phyloP scores from a whole-genome alignment of 2,888 invertebrate genomes.

The Drosophila borealis region DNA sequence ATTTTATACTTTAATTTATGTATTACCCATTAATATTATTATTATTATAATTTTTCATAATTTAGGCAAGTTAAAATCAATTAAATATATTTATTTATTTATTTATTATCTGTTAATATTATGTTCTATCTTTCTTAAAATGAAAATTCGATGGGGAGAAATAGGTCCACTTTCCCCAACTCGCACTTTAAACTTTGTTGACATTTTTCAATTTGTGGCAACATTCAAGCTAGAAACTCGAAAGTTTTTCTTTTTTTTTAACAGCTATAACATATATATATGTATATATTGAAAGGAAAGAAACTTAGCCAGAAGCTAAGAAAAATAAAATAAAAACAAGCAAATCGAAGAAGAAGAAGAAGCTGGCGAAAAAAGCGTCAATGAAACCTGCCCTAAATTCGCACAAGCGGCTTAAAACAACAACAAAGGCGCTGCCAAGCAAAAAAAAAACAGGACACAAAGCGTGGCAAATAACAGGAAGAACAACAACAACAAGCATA shows the following conservation, averaged over 20 bases:
- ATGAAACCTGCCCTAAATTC: constrained; percentile 77
- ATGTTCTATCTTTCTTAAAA: background rate
- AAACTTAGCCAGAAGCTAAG: constrained; percentile 45
- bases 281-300: background rate
- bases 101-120: no score
- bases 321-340: constrained; percentile 14
- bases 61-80: no score
- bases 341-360: background rate
- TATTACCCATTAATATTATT: no score
- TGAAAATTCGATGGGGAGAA: background rate
- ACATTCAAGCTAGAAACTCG: constrained; percentile 37
- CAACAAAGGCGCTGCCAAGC: constrained; percentile 32
- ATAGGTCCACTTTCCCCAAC: background rate
- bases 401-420: constrained; percentile 72
- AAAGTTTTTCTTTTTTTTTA: constrained; percentile 51
- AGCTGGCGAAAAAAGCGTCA: constrained; percentile 44
- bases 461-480: constrained; percentile 41
- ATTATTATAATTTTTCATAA: no score
- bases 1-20: no score
- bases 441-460: constrained; percentile 50
- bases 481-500: constrained; percentile 44
- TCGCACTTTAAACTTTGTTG: constrained; percentile 54
- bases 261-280: constrained; percentile 10
- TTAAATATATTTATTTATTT: no score
- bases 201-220: constrained; percentile 56